Conservation (phyloP, 2,113 vertebrate species). For the Rynchops niger region DNA sequence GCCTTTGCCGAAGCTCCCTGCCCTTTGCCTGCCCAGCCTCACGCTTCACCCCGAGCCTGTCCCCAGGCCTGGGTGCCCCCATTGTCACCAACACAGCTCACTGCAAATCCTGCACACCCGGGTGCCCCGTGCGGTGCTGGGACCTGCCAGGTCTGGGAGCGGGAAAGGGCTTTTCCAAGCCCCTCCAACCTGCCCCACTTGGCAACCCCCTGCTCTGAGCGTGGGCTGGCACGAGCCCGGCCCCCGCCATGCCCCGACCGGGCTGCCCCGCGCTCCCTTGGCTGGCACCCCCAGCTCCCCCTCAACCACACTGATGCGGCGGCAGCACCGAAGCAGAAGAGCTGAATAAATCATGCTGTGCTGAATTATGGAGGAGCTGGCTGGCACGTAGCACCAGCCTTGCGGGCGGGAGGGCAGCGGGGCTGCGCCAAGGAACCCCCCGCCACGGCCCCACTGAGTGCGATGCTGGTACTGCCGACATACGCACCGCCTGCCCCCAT, state of each 20-base stretch:
- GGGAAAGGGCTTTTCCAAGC: neutral
- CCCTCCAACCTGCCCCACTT: neutral
- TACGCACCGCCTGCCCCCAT: fast-evolving
- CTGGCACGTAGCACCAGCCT: neutral
- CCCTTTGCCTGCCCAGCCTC: neutral
- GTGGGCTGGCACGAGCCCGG: fast-evolving
- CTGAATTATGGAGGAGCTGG: slow-evolving; percentile 21
- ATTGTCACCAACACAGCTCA: fast-evolving
- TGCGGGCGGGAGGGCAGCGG: fast-evolving
- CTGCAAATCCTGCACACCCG: fast-evolving
- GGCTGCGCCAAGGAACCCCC: neutral
- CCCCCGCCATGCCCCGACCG: fast-evolving
- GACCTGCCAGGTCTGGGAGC: neutral
- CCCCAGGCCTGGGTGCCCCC: too few relatives aligned
- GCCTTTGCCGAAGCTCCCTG: neutral
- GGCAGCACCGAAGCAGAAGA: neutral
- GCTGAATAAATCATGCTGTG: slow-evolving; percentile 32
- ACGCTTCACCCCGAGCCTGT: too few relatives aligned
- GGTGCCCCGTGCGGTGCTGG: neutral
- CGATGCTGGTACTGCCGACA: neutral
- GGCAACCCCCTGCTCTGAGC: neutral
- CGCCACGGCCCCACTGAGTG: fast-evolving
- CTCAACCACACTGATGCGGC: neutral
- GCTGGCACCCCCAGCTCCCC: neutral
- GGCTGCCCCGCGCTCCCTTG: fast-evolving